Evolutionary conservation across 2,888 invertebrate species (phyloP).

Genomic region (Chrysomela aeneicollis): DNA sequence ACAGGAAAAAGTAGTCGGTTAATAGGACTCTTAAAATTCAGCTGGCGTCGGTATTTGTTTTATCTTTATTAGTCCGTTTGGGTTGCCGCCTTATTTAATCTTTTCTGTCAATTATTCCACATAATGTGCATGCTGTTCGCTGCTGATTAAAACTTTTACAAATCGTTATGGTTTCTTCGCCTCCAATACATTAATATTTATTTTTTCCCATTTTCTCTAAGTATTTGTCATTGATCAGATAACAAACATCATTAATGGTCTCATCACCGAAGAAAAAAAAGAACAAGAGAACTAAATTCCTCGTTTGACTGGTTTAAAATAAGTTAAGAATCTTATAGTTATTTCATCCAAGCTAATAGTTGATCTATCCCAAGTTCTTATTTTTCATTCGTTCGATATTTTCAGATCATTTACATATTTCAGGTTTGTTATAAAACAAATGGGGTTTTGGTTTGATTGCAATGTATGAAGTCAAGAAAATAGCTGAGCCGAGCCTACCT

Average conservation of each 20-base stretch:
- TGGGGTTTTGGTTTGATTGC: too few species aligned
- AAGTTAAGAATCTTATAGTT: too few species aligned
- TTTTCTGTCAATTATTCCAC: constrained; percentile 46
- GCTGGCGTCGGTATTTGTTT: constrained; percentile 51
- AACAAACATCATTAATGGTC: background rate
- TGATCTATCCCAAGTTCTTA: too few species aligned
- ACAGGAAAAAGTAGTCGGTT: constrained; percentile 46
- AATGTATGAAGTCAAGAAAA: too few species aligned
- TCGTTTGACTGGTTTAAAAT: too few species aligned
- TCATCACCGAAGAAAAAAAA: too few species aligned
- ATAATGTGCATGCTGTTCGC: constrained; percentile 44
- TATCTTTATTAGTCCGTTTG: constrained; percentile 52
- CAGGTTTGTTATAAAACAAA: too few species aligned
- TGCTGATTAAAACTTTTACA: constrained; percentile 45
- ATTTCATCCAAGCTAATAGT: too few species aligned
- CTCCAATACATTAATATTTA: constrained; percentile 8
- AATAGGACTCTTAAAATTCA: constrained; percentile 53
- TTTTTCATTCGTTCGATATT: too few species aligned
- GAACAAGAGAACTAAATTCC: too few species aligned
- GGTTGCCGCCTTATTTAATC: constrained; percentile 49
- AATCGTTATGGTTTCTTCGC: constrained; percentile 35
- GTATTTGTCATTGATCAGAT: background rate
- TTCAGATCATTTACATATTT: too few species aligned
- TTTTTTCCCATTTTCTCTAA: background rate
- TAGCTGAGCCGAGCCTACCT: too few species aligned